Base-by-base conservation (phyloP, 2,113 vertebrate species). In the Apistogramma diplotaenia region DNA sequence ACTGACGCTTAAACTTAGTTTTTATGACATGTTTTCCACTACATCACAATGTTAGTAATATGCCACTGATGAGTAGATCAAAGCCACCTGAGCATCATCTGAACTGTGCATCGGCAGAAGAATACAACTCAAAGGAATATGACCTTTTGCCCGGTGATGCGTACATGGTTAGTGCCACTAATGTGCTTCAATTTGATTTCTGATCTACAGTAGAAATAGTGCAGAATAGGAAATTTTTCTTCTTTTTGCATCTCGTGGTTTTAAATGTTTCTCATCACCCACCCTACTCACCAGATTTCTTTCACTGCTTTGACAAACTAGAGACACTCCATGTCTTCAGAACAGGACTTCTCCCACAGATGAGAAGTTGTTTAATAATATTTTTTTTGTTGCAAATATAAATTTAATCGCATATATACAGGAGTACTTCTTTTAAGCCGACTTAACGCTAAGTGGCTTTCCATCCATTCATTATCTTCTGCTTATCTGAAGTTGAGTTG, bases 161-260 rank as follows among this genome's bases (percentile, higher is more conserved):
- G 46, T 46, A 67, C 8, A 9, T 4, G 23, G 62, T 67, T 23
- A 67, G 62, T 19, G 40, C 15, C 62, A 19, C 40, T 67, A 67
- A 67, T 67, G 37, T 0, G 23, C 37, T 27, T 46, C 62, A 46
- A 67, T 67, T 67, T 0, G 18, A 67, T 67, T 67, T 67, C 37
- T 67, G 62, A 67, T 27, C 62, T 46, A n/a, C n/a, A n/a, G n/a
- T n/a, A 46, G 8, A 67, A 67, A 67, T 67, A 67, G 40, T 27
- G 23, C 37, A 12, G 62, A 27, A 67, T 27, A 27, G 40, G 16
- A 67, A 27, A 19, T 46, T 18, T 46, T 46, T 67, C 15, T 46
- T 46, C 8, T 46, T 46, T 67, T 67, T 67, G 19, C 15, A 43
- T 67, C 40, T 67, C 27, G 40, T 46, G 62, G 1, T 46, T 27